A percentile compares a stretch with the other conserved stretches of the same genome.
Evolutionary conservation across 2,113 vertebrate genomes (phyloP).

Genomic region (Myrmecophaga tridactyla): DNA sequence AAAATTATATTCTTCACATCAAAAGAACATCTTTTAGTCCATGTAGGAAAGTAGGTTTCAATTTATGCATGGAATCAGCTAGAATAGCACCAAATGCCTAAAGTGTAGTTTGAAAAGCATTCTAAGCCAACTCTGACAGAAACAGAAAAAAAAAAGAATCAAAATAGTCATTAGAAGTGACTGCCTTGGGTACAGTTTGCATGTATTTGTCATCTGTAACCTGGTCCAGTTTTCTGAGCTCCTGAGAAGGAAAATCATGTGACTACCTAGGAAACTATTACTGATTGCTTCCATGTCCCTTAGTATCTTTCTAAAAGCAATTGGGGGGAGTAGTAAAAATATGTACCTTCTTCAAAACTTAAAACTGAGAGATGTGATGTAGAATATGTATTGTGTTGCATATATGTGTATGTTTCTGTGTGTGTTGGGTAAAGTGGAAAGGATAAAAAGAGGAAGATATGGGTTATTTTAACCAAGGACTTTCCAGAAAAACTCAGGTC

Average conservation of each 20-base stretch:
- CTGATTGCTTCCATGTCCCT: background rate
- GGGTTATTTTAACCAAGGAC: background rate
- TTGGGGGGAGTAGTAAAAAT: background rate
- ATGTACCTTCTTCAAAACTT: background rate
- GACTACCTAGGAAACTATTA: background rate
- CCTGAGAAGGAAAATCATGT: background rate
- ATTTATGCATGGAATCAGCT: background rate
- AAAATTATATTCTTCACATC: constrained; percentile 6
- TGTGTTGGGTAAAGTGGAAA: background rate
- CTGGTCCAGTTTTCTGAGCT: background rate
- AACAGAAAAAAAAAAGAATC: background rate
- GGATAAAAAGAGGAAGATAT: background rate
- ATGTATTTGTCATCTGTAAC: background rate
- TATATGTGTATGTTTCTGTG: background rate
- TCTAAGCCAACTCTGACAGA: background rate
- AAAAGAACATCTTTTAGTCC: background rate
- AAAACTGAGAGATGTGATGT: background rate
- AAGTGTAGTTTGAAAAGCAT: background rate
- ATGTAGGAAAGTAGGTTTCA: background rate
- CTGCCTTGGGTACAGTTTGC: background rate
- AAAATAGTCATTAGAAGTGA: background rate
- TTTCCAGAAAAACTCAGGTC: background rate
- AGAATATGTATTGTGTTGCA: background rate
- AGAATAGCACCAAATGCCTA: background rate
- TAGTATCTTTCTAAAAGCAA: background rate